Base-by-base conservation (phyloP, 2,888 invertebrate genomes). In the Aphodius sticticus region DNA sequence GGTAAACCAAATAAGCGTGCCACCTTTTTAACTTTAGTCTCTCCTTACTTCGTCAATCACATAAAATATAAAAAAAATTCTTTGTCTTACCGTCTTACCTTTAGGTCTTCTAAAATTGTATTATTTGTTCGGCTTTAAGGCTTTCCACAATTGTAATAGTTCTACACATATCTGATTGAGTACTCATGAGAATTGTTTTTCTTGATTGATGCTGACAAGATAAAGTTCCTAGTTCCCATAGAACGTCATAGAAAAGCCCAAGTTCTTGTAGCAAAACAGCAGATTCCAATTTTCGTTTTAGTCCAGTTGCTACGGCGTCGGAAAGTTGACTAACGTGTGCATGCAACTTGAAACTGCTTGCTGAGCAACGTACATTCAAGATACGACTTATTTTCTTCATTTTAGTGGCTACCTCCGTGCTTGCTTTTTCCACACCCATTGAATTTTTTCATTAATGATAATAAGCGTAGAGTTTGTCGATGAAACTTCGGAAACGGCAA, bases 401-500 rank as follows among this genome's bases (percentile, higher is more conserved):
- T 76, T 76, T 37, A 76, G 37, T 36, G 38, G 2, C 76, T 76
- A 36, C 76, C 76, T 69, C 37, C 38, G 16, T 36, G 69, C 76
- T 37, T 37, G 37, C 76, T 72, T 72, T 72, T 72, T 72, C 72
- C 15, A 72, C 4, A 72, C 72, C 72, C 72, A 1, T 72, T 16
- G 72, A 77, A 69, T 77, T 77, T 72, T 77, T 74, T 69, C 5
- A 72, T 77, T 77, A 72, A 77, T 77, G 77, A 77, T 77, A 77
- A 77, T 77, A 77, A 70, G 36, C 71, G 77, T 77, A 35, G 71
- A 77, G 53, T 70, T 70, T 70, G 70, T 70, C 70, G 6, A 70
- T 72, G 72, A 72, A 15, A 72, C 6, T 16, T 72, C 12, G 72
- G 72, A 72, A 72, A 72, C 16, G 72, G 36, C 1, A 14, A n/a